phyloP scores from a whole-genome alignment of 1,140 invertebrate genomes.

The Listronotus oregonensis region DNA sequence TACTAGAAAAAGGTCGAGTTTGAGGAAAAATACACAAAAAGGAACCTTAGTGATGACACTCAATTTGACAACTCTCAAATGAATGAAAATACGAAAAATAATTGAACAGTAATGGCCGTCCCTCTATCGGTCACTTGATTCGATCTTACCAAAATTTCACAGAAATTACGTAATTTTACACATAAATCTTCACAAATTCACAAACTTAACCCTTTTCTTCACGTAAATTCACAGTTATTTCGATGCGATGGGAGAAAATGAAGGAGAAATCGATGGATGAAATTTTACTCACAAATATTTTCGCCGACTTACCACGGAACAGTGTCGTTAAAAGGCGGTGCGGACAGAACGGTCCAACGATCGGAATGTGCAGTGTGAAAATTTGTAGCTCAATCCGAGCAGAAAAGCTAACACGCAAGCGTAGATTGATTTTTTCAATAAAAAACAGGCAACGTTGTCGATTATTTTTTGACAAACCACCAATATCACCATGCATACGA shows the following conservation, averaged over 20 bases:
- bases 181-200: conserved; percentile 10
- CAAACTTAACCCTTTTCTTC: conserved; percentile 16
- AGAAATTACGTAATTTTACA: conserved; percentile 16
- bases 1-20: conserved; percentile 8
- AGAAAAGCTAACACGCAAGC: conserved; percentile 4
- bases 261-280: conserved; percentile 12
- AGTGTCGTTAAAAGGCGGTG: conserved; percentile 26
- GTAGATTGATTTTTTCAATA: neutral
- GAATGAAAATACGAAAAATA: too few relatives aligned
- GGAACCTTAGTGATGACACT: neutral
- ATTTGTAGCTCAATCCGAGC: conserved; percentile 8
- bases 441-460: too few relatives aligned
- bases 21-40: neutral
- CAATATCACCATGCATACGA: too few relatives aligned
- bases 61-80: too few relatives aligned
- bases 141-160: conserved; percentile 9
- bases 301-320: conserved; percentile 32
- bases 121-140: conserved; percentile 11
- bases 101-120: neutral
- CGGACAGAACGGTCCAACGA: conserved; percentile 16
- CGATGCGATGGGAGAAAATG: conserved; percentile 8
- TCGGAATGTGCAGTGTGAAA: conserved; percentile 31
- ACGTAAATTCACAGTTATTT: neutral
- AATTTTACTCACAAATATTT: conserved; percentile 27
- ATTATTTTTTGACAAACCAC: too few relatives aligned